Evolutionary conservation across 2,113 vertebrate genomes (phyloP), one percentile per base, ranked within the genome.

Genomic region (Planiliza haematocheilus): DNA sequence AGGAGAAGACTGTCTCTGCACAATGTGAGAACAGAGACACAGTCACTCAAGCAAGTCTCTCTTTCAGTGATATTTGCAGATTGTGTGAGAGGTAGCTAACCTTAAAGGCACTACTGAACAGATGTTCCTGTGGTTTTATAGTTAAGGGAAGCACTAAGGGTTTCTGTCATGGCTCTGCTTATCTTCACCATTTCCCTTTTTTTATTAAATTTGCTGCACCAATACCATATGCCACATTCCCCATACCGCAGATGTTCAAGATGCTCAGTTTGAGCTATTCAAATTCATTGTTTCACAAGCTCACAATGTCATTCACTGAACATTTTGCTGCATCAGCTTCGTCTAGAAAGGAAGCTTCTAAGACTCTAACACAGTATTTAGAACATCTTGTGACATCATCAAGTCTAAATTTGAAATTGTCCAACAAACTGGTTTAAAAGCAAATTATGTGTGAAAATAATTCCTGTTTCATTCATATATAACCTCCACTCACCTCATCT

Each of bases 1-100:
- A 71, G 49, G 18, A 46, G 17, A 55, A 21, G 36, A 49, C 45
- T 56, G 7, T 69, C 39, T 69, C 9, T 73, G 56, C 21, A 39
- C 39, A 45, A 10, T 38, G 0, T 39, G n/a, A 48, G 21, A 34
- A 58, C 59, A 63, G 58, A 69, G 43, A 13, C 41, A n/a, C n/a
- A 42, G 50, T 60, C 43, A 48, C 0, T 49, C 21, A 57, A 57
- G 59, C 10, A 38, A 18, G 41, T n/a, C 14, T 57, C 24, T 42
- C 10, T 60, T 51, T 55, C 42, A 41, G 53, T 50, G 20, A 41
- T 39, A 8, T 11, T 38, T 48, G n/a, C 42, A 30, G 17, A 53
- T 17, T 52, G 11, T 18, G 30, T 39, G 17, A 56, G 36, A 11
- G 41, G 46, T 2, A 30, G 11, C 41, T 21, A 20, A 41, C 38